Percentiles rank a stretch among this genome's conserved stretches.
phyloP scores from a whole-genome alignment of 2,113 vertebrate genomes.

The pig (Sus scrofa) region DNA sequence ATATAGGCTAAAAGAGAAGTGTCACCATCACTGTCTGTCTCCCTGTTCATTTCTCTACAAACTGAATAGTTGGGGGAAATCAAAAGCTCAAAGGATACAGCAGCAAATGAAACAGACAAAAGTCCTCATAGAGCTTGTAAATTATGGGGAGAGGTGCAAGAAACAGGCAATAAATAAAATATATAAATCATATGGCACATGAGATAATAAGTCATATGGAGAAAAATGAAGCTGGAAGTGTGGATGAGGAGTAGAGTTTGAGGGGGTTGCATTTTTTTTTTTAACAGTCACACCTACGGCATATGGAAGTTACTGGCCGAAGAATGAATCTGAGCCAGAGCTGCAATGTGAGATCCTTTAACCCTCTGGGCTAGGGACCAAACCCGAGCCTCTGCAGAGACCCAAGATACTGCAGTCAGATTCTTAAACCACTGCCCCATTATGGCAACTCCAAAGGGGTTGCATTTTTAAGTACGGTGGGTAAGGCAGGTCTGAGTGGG shows the following conservation, averaged over 20 bases:
- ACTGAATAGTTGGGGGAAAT: not conserved
- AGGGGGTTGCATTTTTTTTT: not conserved
- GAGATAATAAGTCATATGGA: not conserved
- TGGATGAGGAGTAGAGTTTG: not conserved
- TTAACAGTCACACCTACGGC: no score
- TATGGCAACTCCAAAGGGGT: no score
- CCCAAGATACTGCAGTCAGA: no score
- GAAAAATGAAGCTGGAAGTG: conserved; percentile 32
- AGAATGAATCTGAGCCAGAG: no score
- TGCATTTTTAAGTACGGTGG: not conserved
- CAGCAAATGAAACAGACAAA: conserved; percentile 5
- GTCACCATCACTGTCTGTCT: not conserved
- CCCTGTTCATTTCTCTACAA: not conserved
- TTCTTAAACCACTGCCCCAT: no score
- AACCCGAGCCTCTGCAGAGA: no score
- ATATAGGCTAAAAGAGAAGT: not conserved
- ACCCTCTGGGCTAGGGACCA: no score
- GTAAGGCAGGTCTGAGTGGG: not conserved
- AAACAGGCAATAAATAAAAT: conserved; percentile 23
- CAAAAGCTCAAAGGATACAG: not conserved
- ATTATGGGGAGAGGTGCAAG: not conserved
- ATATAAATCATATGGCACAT: not conserved
- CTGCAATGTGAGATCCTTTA: no score
- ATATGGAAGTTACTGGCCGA: no score
- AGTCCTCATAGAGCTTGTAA: not conserved